phyloP scores from a whole-genome alignment of 2,113 vertebrate genomes.

The Herpetotheres cachinnans region DNA sequence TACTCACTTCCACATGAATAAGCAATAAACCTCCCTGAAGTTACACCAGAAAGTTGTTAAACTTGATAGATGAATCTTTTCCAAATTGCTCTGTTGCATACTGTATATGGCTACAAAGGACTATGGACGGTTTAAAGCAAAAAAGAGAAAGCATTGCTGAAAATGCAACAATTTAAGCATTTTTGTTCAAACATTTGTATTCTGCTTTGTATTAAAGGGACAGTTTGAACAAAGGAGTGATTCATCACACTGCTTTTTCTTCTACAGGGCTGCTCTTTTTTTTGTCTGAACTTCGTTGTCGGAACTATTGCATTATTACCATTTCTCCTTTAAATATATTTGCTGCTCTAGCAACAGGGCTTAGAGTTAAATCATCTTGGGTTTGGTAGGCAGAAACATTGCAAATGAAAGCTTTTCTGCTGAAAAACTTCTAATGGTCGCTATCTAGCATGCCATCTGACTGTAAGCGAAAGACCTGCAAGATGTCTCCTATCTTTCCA shows the following conservation, averaged over 20 bases:
- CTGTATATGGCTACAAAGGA: constrained; percentile 39
- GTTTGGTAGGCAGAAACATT: not conserved
- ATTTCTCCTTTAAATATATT: not conserved
- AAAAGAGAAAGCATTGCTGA: not conserved
- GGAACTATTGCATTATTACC: not conserved
- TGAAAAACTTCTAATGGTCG: not conserved
- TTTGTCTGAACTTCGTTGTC: not conserved
- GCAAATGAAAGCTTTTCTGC: not conserved
- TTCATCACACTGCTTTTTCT: not conserved
- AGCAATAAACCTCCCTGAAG: constrained; percentile 92
- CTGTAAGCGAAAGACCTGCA: not conserved
- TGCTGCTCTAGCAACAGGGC: not conserved
- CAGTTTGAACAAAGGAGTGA: constrained; percentile 14
- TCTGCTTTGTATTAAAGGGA: not conserved
- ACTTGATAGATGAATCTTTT: constrained; percentile 83
- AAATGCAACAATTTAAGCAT: constrained; percentile 1
- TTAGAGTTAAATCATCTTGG: not conserved
- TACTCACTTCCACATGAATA: constrained; percentile 95
- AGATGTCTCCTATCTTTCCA: not conserved
- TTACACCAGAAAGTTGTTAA: constrained; percentile 88
- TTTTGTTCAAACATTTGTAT: constrained; percentile 14
- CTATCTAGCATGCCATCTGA: not conserved
- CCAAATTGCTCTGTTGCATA: constrained; percentile 22
- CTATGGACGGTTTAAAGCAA: constrained; percentile 13
- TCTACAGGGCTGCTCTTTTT: not conserved